phyloP scores from a whole-genome alignment of 2,888 invertebrate genomes.

The Spisula subtruncata region DNA sequence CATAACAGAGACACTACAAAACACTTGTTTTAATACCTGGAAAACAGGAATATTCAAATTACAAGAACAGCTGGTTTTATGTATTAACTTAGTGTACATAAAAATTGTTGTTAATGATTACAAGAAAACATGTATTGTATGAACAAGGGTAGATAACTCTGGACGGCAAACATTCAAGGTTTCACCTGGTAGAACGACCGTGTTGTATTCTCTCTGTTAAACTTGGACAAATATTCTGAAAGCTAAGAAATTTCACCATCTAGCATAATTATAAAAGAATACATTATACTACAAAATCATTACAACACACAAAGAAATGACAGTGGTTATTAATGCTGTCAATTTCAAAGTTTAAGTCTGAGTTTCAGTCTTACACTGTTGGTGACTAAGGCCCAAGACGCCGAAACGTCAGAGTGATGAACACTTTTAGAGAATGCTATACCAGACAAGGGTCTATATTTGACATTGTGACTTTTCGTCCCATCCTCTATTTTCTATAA shows the following conservation, averaged over 20 bases:
- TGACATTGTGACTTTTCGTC: neutral
- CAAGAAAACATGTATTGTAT: neutral
- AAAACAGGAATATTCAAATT: neutral
- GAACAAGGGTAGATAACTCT: neutral
- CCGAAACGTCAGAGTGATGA: no score
- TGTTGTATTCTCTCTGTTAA: slow-evolving; percentile 9
- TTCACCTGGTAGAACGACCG: slow-evolving; percentile 42
- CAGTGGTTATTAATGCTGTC: no score
- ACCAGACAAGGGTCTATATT: neutral
- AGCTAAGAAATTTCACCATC: slow-evolving; percentile 22
- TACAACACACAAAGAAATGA: no score
- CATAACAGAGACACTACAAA: no score
- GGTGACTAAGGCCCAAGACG: no score
- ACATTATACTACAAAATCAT: neutral
- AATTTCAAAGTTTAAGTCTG: no score
- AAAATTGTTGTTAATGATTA: neutral
- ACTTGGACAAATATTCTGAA: slow-evolving; percentile 33
- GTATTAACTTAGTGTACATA: neutral
- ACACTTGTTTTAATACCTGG: no score
- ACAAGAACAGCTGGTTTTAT: neutral
- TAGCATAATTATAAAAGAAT: neutral
- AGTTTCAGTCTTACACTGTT: no score
- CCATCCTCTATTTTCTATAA: neutral
- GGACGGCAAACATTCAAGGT: neutral
- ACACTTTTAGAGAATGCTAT: no score